phyloP scores from a whole-genome alignment of 2,113 vertebrate genomes.

The Calypte anna region DNA sequence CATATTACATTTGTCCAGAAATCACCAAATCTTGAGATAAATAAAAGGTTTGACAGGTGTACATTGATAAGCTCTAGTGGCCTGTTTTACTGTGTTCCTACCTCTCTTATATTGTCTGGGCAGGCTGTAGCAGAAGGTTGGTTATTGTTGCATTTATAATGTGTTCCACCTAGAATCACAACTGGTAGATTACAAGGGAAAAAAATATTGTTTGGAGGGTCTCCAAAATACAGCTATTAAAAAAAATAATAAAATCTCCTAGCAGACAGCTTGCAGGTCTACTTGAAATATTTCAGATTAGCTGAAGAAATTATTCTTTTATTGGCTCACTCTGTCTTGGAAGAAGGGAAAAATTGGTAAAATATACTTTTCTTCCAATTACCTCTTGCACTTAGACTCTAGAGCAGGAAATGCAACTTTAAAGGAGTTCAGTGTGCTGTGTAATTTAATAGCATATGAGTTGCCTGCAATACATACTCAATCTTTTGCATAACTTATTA shows the following conservation, averaged over 20 bases:
- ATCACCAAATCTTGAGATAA: slow-evolving; percentile 41
- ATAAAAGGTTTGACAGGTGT: slow-evolving; percentile 40
- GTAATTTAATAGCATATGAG: background rate
- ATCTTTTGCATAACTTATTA: background rate
- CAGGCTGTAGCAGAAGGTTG: background rate
- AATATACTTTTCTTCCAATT: background rate
- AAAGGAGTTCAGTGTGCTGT: background rate
- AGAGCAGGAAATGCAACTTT: slow-evolving; percentile 29
- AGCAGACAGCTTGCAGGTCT: background rate
- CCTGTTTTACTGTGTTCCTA: background rate
- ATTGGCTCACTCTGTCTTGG: background rate
- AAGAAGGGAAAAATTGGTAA: background rate
- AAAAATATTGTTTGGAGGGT: background rate
- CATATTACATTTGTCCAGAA: slow-evolving; percentile 30
- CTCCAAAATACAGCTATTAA: background rate
- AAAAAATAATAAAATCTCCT: background rate
- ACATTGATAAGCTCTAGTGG: background rate
- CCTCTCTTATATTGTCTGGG: background rate
- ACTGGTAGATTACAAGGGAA: background rate
- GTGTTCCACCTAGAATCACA: background rate
- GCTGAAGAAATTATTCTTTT: slow-evolving; percentile 12
- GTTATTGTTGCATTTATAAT: background rate
- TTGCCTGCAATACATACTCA: background rate
- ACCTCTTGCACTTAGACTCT: background rate
- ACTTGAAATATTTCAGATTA: slow-evolving; percentile 25